Conservation (phyloP, 2,113 vertebrate species). For the Platycercus adscitus region DNA sequence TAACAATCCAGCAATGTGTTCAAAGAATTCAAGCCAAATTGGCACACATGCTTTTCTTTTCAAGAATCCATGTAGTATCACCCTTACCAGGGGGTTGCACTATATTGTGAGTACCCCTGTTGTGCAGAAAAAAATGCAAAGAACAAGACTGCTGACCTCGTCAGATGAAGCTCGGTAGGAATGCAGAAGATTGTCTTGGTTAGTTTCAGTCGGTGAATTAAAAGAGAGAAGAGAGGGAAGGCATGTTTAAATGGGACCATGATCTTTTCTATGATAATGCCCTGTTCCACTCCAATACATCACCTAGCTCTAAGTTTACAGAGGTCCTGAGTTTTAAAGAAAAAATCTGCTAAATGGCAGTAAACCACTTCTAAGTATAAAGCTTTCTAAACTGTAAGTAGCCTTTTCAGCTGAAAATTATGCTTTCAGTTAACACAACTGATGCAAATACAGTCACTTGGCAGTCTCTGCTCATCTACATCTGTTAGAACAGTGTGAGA, state of each 20-base stretch:
- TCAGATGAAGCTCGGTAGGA: slow-evolving; percentile 51
- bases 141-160: slow-evolving; percentile 55
- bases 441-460: slow-evolving; percentile 45
- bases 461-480: slow-evolving; percentile 59
- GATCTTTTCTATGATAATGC: neutral
- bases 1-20: slow-evolving; percentile 34
- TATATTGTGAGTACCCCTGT: slow-evolving; percentile 39
- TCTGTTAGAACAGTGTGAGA: slow-evolving; percentile 65
- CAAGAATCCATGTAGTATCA: slow-evolving; percentile 43
- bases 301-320: neutral
- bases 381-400: slow-evolving; percentile 27
- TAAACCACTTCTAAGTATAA: neutral
- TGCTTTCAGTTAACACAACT: slow-evolving; percentile 27
- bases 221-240: neutral
- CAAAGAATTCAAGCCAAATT: slow-evolving; percentile 52
- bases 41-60: slow-evolving; percentile 46
- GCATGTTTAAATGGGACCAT: neutral
- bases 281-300: neutral
- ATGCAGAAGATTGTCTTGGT: slow-evolving; percentile 33
- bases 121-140: slow-evolving; percentile 37
- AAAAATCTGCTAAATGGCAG: neutral
- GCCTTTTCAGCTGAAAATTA: slow-evolving; percentile 48
- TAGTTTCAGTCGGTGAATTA: slow-evolving; percentile 40
- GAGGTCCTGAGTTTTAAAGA: neutral
- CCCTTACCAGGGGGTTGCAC: slow-evolving; percentile 3